Conservation (phyloP, 2,888 invertebrate species). For the Caenorhabditis doughertyi region DNA sequence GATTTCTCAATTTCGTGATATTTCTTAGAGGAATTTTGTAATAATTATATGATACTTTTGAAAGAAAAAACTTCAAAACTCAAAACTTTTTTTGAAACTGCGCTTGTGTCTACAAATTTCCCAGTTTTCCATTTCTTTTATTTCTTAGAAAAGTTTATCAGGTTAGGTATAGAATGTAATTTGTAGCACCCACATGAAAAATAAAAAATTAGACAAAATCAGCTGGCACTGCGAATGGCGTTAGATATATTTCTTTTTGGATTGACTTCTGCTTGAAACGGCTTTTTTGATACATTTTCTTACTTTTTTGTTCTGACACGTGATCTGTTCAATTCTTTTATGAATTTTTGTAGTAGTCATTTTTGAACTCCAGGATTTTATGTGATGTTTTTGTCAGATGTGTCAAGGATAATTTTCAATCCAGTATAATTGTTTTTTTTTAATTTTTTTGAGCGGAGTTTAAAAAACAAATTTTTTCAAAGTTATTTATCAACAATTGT, state of each 20-base stretch:
- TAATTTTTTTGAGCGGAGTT: no score
- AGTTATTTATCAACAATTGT: no score
- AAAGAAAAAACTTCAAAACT: neutral
- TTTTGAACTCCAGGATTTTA: no score
- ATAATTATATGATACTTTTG: neutral
- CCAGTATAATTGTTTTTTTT: no score
- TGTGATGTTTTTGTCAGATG: no score
- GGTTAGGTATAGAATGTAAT: conserved; percentile 26
- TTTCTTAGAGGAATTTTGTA: neutral
- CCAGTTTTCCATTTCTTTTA: neutral
- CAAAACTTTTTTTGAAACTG: neutral
- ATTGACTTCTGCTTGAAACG: neutral
- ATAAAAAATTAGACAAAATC: neutral
- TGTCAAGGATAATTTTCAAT: no score
- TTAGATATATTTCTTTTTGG: neutral
- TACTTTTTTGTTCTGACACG: no score
- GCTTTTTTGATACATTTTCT: neutral
- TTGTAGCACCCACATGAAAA: conserved; percentile 31
- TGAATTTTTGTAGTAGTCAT: no score
- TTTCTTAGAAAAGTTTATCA: conserved; percentile 5
- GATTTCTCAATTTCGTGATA: neutral
- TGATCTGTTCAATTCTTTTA: no score
- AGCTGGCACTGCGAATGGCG: conserved; percentile 17
- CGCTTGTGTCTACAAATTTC: neutral
- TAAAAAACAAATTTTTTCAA: no score